phyloP scores from a whole-genome alignment of 2,888 invertebrate species.

The Andrena marginata region DNA sequence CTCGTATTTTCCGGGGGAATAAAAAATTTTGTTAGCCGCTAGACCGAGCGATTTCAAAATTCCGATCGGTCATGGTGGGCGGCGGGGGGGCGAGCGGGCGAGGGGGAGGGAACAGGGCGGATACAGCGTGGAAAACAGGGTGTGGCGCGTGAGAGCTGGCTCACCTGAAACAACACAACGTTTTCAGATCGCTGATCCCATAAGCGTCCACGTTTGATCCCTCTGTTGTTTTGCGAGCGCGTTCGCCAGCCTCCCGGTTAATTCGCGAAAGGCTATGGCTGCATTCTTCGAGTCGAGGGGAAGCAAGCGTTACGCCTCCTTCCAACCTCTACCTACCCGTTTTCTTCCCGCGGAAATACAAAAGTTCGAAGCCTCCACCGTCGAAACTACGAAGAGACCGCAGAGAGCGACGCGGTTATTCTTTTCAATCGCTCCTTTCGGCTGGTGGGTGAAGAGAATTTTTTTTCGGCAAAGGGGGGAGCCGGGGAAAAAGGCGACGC shows the following conservation, averaged over 20 bases:
- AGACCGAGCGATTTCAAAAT: constrained; percentile 74
- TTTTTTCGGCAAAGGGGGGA: constrained; percentile 36
- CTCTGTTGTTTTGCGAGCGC: constrained; percentile 81
- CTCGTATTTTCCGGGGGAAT: constrained; percentile 43
- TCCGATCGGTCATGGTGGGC: constrained; percentile 68
- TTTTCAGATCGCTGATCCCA: constrained; percentile 85
- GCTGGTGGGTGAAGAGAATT: constrained; percentile 30
- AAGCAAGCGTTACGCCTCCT: background rate
- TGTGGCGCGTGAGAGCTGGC: constrained; percentile 81
- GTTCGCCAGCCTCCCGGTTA: constrained; percentile 75
- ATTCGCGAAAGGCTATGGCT: constrained; percentile 69
- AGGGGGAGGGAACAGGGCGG: constrained; percentile 50
- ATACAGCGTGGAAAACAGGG: constrained; percentile 73
- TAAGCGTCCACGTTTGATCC: constrained; percentile 83
- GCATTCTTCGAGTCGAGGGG: constrained; percentile 59
- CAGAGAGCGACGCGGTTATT: constrained; percentile 12
- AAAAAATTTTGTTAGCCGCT: constrained; percentile 62
- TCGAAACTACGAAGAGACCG: background rate
- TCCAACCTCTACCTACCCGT: background rate
- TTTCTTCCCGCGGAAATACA: background rate
- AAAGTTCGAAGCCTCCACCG: too few species aligned
- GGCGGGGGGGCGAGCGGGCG: constrained; percentile 13
- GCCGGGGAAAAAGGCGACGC: constrained; percentile 52
- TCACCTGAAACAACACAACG: constrained; percentile 85
- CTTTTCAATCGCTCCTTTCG: constrained; percentile 42